Evolutionary conservation across 2,888 invertebrate species (phyloP).

Genomic region (Thyatira batis): DNA sequence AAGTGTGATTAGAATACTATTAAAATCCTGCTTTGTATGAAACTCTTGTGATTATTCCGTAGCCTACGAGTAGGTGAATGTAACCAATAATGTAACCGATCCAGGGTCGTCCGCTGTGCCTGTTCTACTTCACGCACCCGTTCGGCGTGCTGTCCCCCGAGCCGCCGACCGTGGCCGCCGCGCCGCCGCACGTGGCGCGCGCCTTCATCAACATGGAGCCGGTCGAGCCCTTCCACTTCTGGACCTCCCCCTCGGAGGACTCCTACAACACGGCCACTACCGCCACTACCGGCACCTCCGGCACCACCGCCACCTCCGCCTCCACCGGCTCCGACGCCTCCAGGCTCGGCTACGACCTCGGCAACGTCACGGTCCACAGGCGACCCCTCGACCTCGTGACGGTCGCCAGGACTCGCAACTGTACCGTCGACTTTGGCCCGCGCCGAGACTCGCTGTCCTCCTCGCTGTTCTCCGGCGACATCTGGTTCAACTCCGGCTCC

Average conservation of each 20-base stretch:
- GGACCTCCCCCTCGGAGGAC: constrained; percentile 37
- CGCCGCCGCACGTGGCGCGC: constrained; percentile 48
- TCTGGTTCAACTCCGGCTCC: constrained; percentile 55
- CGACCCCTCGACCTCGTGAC: constrained; percentile 40
- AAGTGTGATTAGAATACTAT: too few species aligned
- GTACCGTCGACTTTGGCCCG: constrained; percentile 34
- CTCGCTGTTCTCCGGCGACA: constrained; percentile 54
- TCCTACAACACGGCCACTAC: constrained; percentile 35
- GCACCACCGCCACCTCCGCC: constrained; percentile 8
- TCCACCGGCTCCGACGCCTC: constrained; percentile 9
- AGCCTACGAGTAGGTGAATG: too few species aligned
- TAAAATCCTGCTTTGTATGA: too few species aligned
- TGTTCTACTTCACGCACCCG: constrained; percentile 82
- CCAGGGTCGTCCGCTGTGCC: constrained; percentile 77
- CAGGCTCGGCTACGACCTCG: constrained; percentile 39
- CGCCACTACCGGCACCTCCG: constrained; percentile 20
- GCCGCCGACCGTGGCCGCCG: constrained; percentile 54
- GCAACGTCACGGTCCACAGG: constrained; percentile 43
- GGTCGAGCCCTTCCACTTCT: constrained; percentile 45
- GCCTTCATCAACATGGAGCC: constrained; percentile 61
- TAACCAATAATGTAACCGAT: too few species aligned
- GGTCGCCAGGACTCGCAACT: constrained; percentile 29
- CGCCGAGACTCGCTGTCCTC: constrained; percentile 50
- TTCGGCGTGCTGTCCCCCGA: constrained; percentile 80
- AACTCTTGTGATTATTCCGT: too few species aligned